Conservation (phyloP, 2,113 vertebrate species). For the Micromys minutus region DNA sequence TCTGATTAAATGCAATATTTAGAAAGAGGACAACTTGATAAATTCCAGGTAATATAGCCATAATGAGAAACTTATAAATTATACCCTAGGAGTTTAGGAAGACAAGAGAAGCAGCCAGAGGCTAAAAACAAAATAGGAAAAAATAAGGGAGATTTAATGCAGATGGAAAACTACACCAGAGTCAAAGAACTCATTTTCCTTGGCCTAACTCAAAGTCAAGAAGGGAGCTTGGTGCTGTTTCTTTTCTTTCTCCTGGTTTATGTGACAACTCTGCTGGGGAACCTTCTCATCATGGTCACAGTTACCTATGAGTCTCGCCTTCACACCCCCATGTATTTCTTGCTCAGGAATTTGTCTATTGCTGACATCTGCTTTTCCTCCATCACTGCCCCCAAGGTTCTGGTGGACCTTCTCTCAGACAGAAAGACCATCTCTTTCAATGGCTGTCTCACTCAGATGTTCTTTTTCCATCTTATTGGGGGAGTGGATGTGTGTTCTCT, state of each 20-base stretch:
- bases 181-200: constrained; percentile 59
- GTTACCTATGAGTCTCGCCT: constrained; percentile 19
- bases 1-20: neutral
- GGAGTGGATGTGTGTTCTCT: constrained; percentile 45
- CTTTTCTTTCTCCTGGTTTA: constrained; percentile 18
- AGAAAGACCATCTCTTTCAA: constrained; percentile 54
- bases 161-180: constrained; percentile 34
- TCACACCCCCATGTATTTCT: constrained; percentile 68
- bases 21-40: neutral
- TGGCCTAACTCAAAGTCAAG: constrained; percentile 36
- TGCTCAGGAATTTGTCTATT: constrained; percentile 39
- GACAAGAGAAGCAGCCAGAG: neutral
- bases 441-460: constrained; percentile 42
- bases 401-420: constrained; percentile 14
- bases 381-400: constrained; percentile 52
- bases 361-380: constrained; percentile 64
- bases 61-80: neutral
- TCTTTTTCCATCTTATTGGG: constrained; percentile 54
- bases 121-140: neutral
- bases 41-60: neutral
- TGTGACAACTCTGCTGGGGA: constrained; percentile 30
- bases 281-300: constrained; percentile 36
- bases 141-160: neutral
- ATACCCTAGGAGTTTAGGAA: no score
- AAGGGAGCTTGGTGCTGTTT: constrained; percentile 37